Evolutionary conservation across 2,113 vertebrate species (phyloP), one percentile per base, ranked within the genome.

Genomic region (Rallus limicola): DNA sequence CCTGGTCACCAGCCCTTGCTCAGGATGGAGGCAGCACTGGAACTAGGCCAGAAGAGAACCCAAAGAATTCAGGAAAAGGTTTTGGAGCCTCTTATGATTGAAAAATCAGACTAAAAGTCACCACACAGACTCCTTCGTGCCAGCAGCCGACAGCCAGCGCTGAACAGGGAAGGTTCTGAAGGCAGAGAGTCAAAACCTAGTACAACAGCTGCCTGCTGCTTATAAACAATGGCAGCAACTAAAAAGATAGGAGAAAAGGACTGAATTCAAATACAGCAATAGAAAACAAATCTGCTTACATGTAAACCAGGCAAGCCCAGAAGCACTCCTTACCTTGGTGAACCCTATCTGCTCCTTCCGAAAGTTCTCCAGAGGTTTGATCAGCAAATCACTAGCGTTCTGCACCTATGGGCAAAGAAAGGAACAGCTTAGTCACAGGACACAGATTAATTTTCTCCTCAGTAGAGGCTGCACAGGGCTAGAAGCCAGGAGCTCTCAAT

Each of bases 351-450:
- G 99, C 46, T 99, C 99, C 96, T 99, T 99, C 56, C 99, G 98
- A 90, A 99, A 99, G 96, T 98, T 99, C 97, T 99, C 99, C 98
- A 99, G 68, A 28, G 99, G 99, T 84, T 99, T 99, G 91, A 99
- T 99, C 90, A 99, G 98, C 94, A 99, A 96, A 96, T 99, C 99
- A 33, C 98, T 99, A 1, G 99, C 99, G 9, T 99, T 99, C 86
- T 99, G 99, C 33, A 99, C 99, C 99, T 99, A 94, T 12, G 58
- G 94, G 34, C 48, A 76, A 44, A 92, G 58, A 82, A 86, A 90
- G 25, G 68, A 92, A 18, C 25, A 46, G 25, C 28, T 95, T 46
- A 28, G 38, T 50, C 44, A 31, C 18, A 56, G 13, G 21, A 33
- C 16, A 17, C 10, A 28, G 48, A 50, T 46, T 31, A 15, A 20